Evolutionary conservation across 2,797 vertebrate genomes (phyloP), one percentile per base, ranked within the genome.

Genomic region (Enoplosus armatus): DNA sequence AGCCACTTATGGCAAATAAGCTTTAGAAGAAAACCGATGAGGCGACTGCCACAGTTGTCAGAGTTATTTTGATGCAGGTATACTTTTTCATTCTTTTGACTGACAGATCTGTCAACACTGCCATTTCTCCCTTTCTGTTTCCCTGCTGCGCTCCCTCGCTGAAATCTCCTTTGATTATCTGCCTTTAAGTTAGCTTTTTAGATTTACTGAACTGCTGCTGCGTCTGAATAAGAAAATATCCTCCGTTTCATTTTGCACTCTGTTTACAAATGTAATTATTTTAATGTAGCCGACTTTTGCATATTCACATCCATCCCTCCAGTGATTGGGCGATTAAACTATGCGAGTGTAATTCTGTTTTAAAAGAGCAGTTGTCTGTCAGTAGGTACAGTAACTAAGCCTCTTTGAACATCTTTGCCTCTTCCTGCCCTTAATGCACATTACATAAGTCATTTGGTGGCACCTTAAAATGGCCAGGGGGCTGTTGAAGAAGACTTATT

Each of bases 41-140:
- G 80, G 61, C 27, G 24, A 48, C 69, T 76, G 68, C 71, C 82
- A 80, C 66, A 56, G 79, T 61, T 83, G 85, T 86, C 80, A 81
- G 41, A 79, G 54, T 79, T 88, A 88, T 89, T 87, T 85, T 91
- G 86, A 90, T 89, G 35, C 72, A 0, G n/a, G 29, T 78, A 63
- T 79, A 83, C 60, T 70, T 80, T 67, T 81, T 54, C 61, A 66
- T 59, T 82, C 69, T 54, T 63, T 78, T 90, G 91, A 92, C 80
- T 93, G 91, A 89, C 88, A 89, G 77, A 83, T 90, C 85, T 90
- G 89, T 92, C 89, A 90, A 79, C 90, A 47, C 71, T 81, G 59
- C 73, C 70, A 70, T 83, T 87, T 71, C 89, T 87, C 77, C 68
- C 75, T 43, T 29, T 79, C 88, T 47, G 83, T 88, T 78, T 66